A percentile compares a stretch with the other conserved stretches of the same genome.
These are phyloP conservation scores for Drosophila mimetica DNA, from an alignment of 2,888 invertebrate species.

Conservation along the genomic window DNA sequence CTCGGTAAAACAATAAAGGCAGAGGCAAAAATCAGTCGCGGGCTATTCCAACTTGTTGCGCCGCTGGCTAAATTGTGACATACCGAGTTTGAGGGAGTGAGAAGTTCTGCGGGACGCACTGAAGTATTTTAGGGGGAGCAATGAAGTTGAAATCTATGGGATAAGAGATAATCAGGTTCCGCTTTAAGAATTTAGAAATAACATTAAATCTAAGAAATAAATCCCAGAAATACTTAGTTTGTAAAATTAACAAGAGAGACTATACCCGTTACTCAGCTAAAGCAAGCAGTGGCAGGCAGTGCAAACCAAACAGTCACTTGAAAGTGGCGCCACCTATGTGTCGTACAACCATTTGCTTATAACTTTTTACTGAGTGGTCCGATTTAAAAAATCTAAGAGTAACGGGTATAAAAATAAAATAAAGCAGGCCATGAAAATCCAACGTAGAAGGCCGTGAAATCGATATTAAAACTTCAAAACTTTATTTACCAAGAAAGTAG, in stretches of 20 bases:
- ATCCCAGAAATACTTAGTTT: too few species aligned
- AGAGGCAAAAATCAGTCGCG: constrained; percentile 18
- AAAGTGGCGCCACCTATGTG: too few species aligned
- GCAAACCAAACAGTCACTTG: too few species aligned
- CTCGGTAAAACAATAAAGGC: constrained; percentile 52
- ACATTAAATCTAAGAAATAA: background rate
- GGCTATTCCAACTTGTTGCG: constrained; percentile 37
- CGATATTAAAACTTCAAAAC: background rate
- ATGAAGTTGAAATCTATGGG: constrained; percentile 60
- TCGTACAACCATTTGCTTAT: too few species aligned
- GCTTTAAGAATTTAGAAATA: too few species aligned
- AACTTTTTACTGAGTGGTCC: too few species aligned
- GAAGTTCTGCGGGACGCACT: constrained; percentile 31
- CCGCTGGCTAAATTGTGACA: constrained; percentile 42
- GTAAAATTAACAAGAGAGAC: too few species aligned
- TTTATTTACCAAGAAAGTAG: too few species aligned
- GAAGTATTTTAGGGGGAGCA: constrained; percentile 57
- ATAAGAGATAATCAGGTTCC: constrained; percentile 27
- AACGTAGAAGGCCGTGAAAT: constrained; percentile 18
- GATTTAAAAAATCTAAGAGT: too few species aligned
- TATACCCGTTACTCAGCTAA: too few species aligned
- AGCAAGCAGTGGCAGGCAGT: too few species aligned
- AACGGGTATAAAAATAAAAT: too few species aligned
- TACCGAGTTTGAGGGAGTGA: constrained; percentile 1
- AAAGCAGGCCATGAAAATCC: constrained; percentile 1